These are phyloP conservation scores for Synanceia verrucosa DNA, from an alignment of 2,797 vertebrate species.

Conservation along the genomic window DNA sequence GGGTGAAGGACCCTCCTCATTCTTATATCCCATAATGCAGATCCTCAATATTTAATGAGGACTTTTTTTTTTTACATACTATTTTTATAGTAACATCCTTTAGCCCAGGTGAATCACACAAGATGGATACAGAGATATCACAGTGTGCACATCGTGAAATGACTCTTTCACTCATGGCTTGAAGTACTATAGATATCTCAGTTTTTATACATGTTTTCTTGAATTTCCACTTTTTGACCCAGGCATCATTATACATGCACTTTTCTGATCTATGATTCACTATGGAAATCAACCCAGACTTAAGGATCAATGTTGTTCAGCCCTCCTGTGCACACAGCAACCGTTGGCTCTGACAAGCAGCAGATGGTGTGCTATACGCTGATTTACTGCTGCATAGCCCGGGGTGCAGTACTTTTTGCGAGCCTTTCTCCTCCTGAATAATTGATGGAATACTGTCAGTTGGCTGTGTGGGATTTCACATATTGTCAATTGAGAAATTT, in stretches of 20 bases:
- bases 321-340: slow-evolving; percentile 50
- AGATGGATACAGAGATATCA: slow-evolving; percentile 4
- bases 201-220: background rate
- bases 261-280: slow-evolving; percentile 27
- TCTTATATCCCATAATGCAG: slow-evolving; percentile 40
- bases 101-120: slow-evolving; percentile 19
- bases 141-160: slow-evolving; percentile 1
- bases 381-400: slow-evolving; percentile 76
- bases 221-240: slow-evolving; percentile 8
- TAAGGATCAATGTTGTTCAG: slow-evolving; percentile 55
- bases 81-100: slow-evolving; percentile 31
- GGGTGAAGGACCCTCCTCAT: slow-evolving; percentile 30
- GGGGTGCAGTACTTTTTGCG: slow-evolving; percentile 68
- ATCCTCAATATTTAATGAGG: slow-evolving; percentile 58
- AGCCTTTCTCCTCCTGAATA: slow-evolving; percentile 73
- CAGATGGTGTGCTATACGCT: slow-evolving; percentile 74
- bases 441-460: slow-evolving; percentile 69
- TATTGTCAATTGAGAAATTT: slow-evolving; percentile 52
- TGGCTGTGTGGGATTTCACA: slow-evolving; percentile 64
- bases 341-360: slow-evolving; percentile 59
- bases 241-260: slow-evolving; percentile 1
- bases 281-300: slow-evolving; percentile 46
- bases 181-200: background rate
- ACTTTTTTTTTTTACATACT: slow-evolving; percentile 17
- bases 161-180: background rate